Evolutionary conservation across 2,797 vertebrate genomes (phyloP).

Genomic region (Xenops minutus): DNA sequence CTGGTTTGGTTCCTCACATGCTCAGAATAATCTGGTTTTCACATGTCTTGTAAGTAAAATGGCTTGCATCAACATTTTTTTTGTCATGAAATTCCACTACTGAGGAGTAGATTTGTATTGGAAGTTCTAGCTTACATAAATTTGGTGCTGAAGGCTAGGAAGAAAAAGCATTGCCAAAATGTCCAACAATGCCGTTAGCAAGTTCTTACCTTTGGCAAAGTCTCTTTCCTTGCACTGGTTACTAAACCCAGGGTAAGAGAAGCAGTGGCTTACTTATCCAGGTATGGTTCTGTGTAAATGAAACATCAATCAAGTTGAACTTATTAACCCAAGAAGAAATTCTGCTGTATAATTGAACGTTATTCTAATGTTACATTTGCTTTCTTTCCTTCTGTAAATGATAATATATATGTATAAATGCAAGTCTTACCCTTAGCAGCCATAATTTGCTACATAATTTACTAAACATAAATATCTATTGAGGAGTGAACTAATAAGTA

Average conservation of each 20-base stretch:
- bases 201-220: not conserved
- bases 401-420: not conserved
- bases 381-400: not conserved
- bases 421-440: not conserved
- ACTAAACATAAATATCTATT: not conserved
- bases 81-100: not conserved
- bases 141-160: not conserved
- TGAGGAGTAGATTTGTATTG: not conserved
- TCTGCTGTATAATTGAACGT: not conserved
- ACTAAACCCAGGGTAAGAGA: not conserved
- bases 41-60: not conserved
- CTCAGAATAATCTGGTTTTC: not conserved
- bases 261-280: not conserved
- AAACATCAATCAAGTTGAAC: not conserved
- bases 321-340: not conserved
- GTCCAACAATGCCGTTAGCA: fast-evolving
- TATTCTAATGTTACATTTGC: not conserved
- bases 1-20: not conserved
- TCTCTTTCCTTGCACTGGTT: not conserved
- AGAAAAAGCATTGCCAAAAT: not conserved
- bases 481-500: not conserved
- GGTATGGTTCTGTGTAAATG: not conserved
- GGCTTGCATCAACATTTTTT: not conserved
- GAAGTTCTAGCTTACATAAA: not conserved
- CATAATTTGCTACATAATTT: not conserved